Evolutionary conservation across 2,113 vertebrate genomes (phyloP).

Genomic region (Motacilla alba): DNA sequence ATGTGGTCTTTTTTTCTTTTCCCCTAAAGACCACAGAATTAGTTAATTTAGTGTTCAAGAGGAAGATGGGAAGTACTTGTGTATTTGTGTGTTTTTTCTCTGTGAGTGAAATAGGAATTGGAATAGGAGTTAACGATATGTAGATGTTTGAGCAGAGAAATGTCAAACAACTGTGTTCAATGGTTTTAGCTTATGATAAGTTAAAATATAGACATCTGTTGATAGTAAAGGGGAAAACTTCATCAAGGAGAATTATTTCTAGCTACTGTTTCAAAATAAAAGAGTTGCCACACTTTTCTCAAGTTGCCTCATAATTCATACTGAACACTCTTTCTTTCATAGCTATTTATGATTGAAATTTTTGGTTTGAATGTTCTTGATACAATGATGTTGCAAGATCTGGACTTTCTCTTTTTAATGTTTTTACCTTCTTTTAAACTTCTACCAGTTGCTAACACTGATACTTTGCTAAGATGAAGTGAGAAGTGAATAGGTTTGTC

Average conservation of each 20-base stretch:
- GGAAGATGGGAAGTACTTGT: neutral
- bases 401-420: neutral
- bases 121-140: neutral
- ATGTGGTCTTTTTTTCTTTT: accelerated
- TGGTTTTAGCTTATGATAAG: neutral
- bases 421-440: neutral
- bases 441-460: neutral
- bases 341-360: neutral
- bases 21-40: neutral
- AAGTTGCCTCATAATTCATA: neutral
- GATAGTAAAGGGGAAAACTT: neutral
- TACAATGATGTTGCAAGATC: neutral
- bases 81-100: neutral
- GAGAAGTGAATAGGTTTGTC: neutral
- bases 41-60: neutral
- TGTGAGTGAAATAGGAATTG: neutral
- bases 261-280: neutral
- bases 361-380: neutral
- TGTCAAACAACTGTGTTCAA: neutral
- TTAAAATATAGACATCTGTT: neutral
- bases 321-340: neutral
- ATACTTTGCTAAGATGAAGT: neutral
- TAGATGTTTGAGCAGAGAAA: neutral
- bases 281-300: neutral
- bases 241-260: neutral